phyloP scores from a whole-genome alignment of 2,797 vertebrate genomes.

The Oophaga sylvatica region DNA sequence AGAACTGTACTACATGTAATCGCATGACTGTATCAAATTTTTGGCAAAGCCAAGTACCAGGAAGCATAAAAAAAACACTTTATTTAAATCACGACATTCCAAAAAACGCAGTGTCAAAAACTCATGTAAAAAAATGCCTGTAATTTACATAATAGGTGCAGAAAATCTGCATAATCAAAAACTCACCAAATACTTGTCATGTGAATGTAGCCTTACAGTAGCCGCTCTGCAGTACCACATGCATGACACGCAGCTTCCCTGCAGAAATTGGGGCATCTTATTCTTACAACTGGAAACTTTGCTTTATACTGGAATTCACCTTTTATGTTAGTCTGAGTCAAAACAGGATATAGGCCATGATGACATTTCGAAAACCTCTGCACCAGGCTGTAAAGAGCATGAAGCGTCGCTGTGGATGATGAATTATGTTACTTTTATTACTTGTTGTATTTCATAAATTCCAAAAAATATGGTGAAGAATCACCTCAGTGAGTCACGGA shows the following conservation, averaged over 20 bases:
- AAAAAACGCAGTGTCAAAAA: too few species aligned
- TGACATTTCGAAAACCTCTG: conserved; percentile 12
- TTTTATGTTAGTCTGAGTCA: neutral
- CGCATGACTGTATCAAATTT: too few species aligned
- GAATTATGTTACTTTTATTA: neutral
- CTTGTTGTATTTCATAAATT: neutral
- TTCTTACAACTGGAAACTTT: neutral
- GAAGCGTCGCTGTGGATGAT: neutral
- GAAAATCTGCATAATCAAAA: too few species aligned
- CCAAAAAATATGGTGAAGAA: neutral
- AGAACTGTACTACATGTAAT: too few species aligned
- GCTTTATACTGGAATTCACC: neutral
- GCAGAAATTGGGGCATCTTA: neutral
- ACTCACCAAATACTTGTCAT: too few species aligned
- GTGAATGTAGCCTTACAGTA: too few species aligned
- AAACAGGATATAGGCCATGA: neutral
- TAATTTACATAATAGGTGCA: too few species aligned
- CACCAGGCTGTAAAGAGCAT: neutral
- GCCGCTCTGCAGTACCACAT: neutral
- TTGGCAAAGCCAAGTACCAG: too few species aligned
- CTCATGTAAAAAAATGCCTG: too few species aligned
- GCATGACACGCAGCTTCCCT: neutral
- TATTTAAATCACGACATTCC: too few species aligned
- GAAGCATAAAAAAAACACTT: too few species aligned
- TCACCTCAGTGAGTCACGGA: neutral